phyloP scores from a whole-genome alignment of 2,113 vertebrate genomes.

The Phalacrocorax aristotelis region DNA sequence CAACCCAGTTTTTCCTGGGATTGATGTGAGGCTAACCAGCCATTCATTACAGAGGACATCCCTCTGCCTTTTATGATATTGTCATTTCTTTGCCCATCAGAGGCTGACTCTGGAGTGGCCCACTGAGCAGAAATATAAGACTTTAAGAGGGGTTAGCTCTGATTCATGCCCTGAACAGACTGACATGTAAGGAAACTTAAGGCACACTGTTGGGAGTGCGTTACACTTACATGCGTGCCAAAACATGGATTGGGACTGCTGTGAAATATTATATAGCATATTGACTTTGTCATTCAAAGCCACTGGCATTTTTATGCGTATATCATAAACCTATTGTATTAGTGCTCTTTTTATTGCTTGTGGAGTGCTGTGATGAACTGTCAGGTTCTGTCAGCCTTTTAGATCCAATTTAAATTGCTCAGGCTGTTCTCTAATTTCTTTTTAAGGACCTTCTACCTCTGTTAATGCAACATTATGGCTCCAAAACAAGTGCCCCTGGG shows the following conservation, averaged over 20 bases:
- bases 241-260: neutral
- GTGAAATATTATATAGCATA: neutral
- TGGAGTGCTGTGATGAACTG: neutral
- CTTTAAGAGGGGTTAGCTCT: neutral
- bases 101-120: neutral
- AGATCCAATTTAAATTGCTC: conserved; percentile 9
- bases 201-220: neutral
- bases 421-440: neutral
- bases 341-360: neutral
- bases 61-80: neutral
- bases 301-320: neutral
- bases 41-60: neutral
- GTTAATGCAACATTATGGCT: neutral
- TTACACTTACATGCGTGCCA: neutral
- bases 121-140: neutral
- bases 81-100: neutral
- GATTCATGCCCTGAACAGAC: neutral
- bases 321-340: neutral
- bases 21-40: neutral
- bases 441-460: neutral
- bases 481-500: neutral
- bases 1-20: neutral
- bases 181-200: neutral
- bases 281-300: neutral
- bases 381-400: neutral